Base-by-base conservation (phyloP, 2,113 vertebrate genomes). In the Mormyrus iriodes region DNA sequence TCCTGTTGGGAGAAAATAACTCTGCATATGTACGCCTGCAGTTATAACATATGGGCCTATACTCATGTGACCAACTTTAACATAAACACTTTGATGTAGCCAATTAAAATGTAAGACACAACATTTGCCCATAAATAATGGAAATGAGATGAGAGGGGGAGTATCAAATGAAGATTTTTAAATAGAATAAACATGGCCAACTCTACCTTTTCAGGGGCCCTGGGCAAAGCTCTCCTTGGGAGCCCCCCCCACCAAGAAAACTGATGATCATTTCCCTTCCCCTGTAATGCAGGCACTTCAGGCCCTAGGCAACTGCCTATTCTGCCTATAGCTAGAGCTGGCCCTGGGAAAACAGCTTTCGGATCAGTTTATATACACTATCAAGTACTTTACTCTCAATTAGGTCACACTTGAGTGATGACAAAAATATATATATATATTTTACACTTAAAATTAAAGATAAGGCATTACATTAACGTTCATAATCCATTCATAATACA, bases 371-470 rank as follows among this genome's bases (percentile, higher is more conserved):
- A 39, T 85, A 65, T 69, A 24, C 48, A 31, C 7, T 19, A 89
- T 89, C 31, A 84, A 90, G 76, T 85, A 42, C 82, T 44, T 49
- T 90, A 61, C 84, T 85, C 76, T 90, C 84, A 89, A 86, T 73
- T 76, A 88, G 55, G 84, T 88, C 39, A 88, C 46, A 13, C 17
- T 42, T 90, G 44, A 69, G 24, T 73, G 9, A 73, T 73, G 31
- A 73, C 31, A 39, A 27, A 73, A 13, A 73, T 31, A 73, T 1
- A 61, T n/a, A 61, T n/a, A 61, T n/a, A n/a, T 61, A 27, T 61
- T n/a, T 46, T 3, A 46, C 44, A 46, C 2, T 46, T 61, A n/a
- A 8, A 19, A 61, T 61, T 61, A 61, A 46, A 61, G 58, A 27
- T n/a, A 7, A 61, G 7, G n/a, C 24, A 24, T 58, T 24, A 61